Percentiles rank a stretch among this genome's conserved stretches.
Evolutionary conservation across 2,113 vertebrate genomes (phyloP).

Genomic region (Hypanus sabinus): DNA sequence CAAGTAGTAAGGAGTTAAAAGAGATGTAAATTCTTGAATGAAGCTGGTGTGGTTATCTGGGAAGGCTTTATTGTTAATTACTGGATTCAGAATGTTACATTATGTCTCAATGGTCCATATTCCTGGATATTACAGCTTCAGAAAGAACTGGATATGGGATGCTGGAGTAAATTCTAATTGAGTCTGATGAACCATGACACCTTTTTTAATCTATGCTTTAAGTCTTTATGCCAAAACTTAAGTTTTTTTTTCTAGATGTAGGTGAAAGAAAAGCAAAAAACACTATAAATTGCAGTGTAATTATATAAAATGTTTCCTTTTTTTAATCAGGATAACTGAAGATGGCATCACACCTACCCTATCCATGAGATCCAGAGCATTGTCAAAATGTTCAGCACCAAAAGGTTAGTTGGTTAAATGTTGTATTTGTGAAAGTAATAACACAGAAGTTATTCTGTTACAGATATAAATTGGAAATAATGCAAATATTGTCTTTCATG

Average conservation of each 20-base stretch:
- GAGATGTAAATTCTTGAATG: not conserved
- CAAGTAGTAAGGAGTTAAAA: not conserved
- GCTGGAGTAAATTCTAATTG: not conserved
- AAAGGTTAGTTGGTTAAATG: constrained; percentile 68
- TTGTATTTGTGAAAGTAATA: not conserved
- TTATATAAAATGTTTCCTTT: constrained; percentile 39
- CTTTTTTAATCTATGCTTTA: not conserved
- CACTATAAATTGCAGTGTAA: not conserved
- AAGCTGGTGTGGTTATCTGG: not conserved
- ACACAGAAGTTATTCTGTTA: not conserved
- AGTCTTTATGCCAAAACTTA: not conserved
- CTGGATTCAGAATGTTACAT: not conserved
- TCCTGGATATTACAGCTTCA: not conserved
- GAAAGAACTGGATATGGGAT: not conserved
- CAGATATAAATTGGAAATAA: not conserved
- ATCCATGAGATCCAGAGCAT: constrained; percentile 46
- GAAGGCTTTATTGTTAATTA: not conserved
- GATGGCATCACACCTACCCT: constrained; percentile 48
- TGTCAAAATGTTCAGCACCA: constrained; percentile 79
- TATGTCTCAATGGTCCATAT: not conserved
- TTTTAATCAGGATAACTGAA: constrained; percentile 46
- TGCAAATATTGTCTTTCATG: not conserved
- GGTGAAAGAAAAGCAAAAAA: not conserved
- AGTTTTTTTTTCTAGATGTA: not conserved
- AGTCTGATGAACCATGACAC: not conserved